A percentile compares a stretch with the other conserved stretches of the same genome.
Evolutionary conservation across 2,888 invertebrate species (phyloP).

Genomic region (Dione juno): DNA sequence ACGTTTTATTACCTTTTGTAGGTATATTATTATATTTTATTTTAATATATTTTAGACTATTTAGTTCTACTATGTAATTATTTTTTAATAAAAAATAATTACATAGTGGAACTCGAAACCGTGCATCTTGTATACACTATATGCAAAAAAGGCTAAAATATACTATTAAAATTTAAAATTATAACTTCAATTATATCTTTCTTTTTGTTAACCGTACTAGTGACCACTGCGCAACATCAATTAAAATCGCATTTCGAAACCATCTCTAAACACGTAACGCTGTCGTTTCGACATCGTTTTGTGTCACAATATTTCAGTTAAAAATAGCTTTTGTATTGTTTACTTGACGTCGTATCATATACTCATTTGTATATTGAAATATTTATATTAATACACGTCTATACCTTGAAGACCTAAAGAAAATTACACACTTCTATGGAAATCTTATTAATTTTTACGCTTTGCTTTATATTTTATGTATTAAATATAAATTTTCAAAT

Average conservation of each 20-base stretch:
- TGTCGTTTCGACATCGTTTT: constrained; percentile 57
- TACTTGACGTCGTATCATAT: neutral
- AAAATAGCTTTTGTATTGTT: constrained; percentile 32
- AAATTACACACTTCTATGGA: no score
- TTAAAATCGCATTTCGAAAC: constrained; percentile 79
- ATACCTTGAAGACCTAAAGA: no score
- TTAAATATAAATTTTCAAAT: no score
- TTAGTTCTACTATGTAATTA: no score
- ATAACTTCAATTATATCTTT: neutral
- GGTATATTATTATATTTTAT: no score
- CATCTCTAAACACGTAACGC: constrained; percentile 67
- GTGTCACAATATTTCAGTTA: constrained; percentile 34
- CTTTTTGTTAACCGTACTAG: constrained; percentile 56
- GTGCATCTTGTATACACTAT: neutral
- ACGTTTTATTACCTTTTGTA: no score
- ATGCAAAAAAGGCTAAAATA: neutral
- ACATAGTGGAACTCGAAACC: no score
- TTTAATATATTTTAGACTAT: no score
- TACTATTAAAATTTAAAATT: neutral
- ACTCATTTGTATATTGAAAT: neutral
- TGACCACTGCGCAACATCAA: constrained; percentile 69
- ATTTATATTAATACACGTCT: neutral
- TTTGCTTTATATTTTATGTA: no score
- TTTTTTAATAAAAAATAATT: no score
- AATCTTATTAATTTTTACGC: no score